Evolutionary conservation across 2,113 vertebrate genomes (phyloP).

Genomic region (Helogale parvula): DNA sequence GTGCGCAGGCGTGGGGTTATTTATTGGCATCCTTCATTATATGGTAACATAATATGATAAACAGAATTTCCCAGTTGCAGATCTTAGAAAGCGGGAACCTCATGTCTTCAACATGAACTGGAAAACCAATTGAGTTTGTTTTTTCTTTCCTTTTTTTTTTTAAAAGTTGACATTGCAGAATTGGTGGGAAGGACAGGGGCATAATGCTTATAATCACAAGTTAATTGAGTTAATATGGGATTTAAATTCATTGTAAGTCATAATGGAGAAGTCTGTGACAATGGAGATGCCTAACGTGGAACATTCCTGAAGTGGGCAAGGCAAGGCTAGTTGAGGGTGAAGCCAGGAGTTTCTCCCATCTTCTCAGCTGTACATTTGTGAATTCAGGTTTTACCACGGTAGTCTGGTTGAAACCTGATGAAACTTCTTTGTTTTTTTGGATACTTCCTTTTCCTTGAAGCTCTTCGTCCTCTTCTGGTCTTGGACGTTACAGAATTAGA

Average conservation of each 20-base stretch:
- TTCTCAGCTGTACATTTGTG: accelerated
- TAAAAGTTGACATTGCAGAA: background rate
- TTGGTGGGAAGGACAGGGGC: conserved; percentile 17
- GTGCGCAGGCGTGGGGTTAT: conserved; percentile 61
- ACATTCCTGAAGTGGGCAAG: background rate
- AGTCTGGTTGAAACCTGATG: background rate
- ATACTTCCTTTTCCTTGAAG: conserved; percentile 10
- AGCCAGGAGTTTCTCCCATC: background rate
- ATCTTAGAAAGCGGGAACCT: conserved; percentile 68
- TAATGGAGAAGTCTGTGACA: background rate
- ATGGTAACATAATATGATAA: conserved; percentile 61
- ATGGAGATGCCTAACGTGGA: background rate
- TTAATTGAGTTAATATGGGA: conserved; percentile 49
- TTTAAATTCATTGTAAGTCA: conserved; percentile 25
- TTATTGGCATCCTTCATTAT: conserved; percentile 71
- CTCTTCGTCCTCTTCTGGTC: conserved; percentile 23
- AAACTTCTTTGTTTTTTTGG: background rate
- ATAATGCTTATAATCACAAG: background rate
- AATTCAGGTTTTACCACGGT: conserved; percentile 19
- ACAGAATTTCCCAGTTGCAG: conserved; percentile 70
- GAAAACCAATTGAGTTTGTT: conserved; percentile 55
- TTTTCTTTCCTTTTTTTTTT: background rate
- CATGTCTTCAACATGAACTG: conserved; percentile 67
- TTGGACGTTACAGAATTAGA: background rate
- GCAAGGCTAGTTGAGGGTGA: background rate